phyloP scores from a whole-genome alignment of 2,888 invertebrate genomes.

The Phalera bucephala region DNA sequence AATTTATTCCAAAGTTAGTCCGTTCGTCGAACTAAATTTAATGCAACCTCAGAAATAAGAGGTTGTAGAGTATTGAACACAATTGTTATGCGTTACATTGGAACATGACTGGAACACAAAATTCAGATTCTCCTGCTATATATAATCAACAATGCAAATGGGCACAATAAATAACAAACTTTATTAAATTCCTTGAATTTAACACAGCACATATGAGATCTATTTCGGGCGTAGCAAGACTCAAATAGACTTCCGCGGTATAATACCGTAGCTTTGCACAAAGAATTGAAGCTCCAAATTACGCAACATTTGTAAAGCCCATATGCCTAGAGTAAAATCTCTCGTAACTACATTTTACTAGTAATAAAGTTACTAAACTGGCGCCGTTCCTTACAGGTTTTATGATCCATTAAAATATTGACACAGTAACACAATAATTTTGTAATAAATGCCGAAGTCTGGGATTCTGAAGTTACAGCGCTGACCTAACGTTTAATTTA shows the following conservation, averaged over 20 bases:
- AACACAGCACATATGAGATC: conserved; percentile 18
- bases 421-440: conserved; percentile 22
- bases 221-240: conserved; percentile 29
- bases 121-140: too few relatives aligned
- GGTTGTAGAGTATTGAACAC: too few relatives aligned
- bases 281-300: conserved; percentile 11
- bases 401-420: conserved; percentile 18
- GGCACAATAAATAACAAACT: neutral
- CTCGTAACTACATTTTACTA: conserved; percentile 17
- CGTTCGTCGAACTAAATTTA: neutral
- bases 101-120: too few relatives aligned
- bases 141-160: too few relatives aligned
- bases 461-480: conserved; percentile 7
- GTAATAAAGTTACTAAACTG: conserved; percentile 13
- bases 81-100: too few relatives aligned
- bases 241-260: conserved; percentile 22
- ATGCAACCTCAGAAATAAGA: neutral
- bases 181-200: conserved; percentile 23
- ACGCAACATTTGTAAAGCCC: conserved; percentile 4
- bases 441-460: conserved; percentile 1
- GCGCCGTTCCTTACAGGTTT: conserved; percentile 9
- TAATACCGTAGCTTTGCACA: conserved; percentile 8
- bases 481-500: conserved; percentile 20
- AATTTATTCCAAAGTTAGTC: neutral
- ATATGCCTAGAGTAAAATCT: conserved; percentile 12